Conservation (phyloP, 2,797 vertebrate genomes). For the Danio tinwini region DNA sequence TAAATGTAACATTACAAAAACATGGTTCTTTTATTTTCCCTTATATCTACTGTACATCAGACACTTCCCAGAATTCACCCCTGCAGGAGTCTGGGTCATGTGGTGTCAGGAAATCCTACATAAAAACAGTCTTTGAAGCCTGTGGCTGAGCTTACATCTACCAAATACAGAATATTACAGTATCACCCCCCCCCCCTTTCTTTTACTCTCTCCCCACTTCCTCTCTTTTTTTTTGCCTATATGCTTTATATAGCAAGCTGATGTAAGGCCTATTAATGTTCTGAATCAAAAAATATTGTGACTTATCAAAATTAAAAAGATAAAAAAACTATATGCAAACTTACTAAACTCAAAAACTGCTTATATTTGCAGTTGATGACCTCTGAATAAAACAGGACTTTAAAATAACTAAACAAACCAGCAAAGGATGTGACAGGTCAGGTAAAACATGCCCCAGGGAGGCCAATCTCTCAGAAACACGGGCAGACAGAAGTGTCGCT, state of each 20-base stretch:
- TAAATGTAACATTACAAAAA: no score
- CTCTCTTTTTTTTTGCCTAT: constrained; percentile 26
- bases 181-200: constrained; percentile 18
- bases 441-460: constrained; percentile 10
- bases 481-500: neutral
- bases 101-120: constrained; percentile 51
- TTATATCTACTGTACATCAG: neutral
- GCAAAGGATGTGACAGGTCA: constrained; percentile 23
- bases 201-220: constrained; percentile 24
- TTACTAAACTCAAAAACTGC: neutral
- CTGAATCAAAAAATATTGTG: neutral
- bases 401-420: neutral
- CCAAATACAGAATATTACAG: constrained; percentile 43
- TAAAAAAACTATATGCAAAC: constrained; percentile 1
- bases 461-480: constrained; percentile 2
- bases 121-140: constrained; percentile 48
- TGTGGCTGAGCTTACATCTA: constrained; percentile 22
- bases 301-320: neutral
- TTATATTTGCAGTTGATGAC: neutral
- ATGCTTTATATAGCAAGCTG: constrained; percentile 10
- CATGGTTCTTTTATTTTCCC: no score
- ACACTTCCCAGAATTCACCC: constrained; percentile 16
- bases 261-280: constrained; percentile 29
- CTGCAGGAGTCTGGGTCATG: constrained; percentile 19
- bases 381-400: neutral